Percentiles rank a stretch among this genome's conserved stretches.
These are phyloP conservation scores for Drosophila miranda DNA, from an alignment of 1,140 invertebrate species.

Conservation along the genomic window DNA sequence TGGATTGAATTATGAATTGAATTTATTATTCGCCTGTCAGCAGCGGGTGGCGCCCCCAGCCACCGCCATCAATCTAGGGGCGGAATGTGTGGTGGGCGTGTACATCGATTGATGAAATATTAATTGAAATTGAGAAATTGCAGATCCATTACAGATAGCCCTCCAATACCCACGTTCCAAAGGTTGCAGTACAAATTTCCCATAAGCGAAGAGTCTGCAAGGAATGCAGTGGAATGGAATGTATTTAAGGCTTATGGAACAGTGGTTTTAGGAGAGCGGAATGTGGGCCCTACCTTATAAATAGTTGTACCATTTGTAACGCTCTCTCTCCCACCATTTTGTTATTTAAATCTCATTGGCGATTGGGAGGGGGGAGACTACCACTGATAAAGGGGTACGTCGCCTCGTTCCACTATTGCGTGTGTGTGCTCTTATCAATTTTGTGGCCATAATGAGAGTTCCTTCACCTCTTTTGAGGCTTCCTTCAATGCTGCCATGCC, in stretches of 20 bases:
- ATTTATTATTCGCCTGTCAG: constrained; percentile 52
- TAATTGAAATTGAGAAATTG: constrained; percentile 31
- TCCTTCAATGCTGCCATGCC: too few species aligned
- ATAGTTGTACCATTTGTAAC: too few species aligned
- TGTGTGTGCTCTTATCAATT: constrained; percentile 35
- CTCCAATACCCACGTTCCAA: too few species aligned
- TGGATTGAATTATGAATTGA: constrained; percentile 56
- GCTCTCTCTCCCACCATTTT: too few species aligned
- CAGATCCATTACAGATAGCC: constrained; percentile 15
- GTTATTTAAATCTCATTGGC: too few species aligned
- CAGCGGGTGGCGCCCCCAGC: constrained; percentile 26
- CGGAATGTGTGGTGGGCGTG: neutral
- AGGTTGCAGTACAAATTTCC: too few species aligned
- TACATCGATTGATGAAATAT: constrained; percentile 31
- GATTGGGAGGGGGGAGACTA: too few species aligned
- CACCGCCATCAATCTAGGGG: constrained; percentile 10
- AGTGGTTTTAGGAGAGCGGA: too few species aligned
- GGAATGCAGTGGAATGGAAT: too few species aligned
- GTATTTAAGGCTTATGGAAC: too few species aligned
- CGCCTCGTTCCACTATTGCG: constrained; percentile 33
- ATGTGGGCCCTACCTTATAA: too few species aligned
- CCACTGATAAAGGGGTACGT: constrained; percentile 41
- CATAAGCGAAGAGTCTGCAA: too few species aligned
- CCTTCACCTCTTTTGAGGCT: constrained; percentile 35
- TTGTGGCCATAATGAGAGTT: constrained; percentile 38